These are phyloP conservation scores for Ichneumon xanthorius DNA, from an alignment of 2,888 invertebrate species.

Conservation along the genomic window DNA sequence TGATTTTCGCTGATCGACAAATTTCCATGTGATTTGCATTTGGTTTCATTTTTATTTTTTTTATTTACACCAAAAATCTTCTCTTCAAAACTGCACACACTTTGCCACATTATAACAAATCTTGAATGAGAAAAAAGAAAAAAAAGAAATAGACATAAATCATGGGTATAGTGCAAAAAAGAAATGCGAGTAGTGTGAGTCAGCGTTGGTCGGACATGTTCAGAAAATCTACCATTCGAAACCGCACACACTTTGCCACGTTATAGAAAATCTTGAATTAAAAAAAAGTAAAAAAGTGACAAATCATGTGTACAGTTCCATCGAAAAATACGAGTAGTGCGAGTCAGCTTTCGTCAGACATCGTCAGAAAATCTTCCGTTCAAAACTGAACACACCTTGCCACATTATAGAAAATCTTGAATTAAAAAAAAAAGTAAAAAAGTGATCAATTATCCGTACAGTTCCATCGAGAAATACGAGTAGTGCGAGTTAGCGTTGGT, in stretches of 20 bases:
- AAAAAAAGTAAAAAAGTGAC: too few species aligned
- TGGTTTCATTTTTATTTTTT: background rate
- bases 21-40: background rate
- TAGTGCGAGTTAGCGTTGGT: slow-evolving; percentile 6
- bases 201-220: background rate
- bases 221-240: too few species aligned
- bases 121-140: too few species aligned
- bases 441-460: too few species aligned
- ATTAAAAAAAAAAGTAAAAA: background rate
- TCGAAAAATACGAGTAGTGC: slow-evolving; percentile 1
- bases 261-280: too few species aligned
- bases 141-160: too few species aligned
- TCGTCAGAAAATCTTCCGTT: too few species aligned
- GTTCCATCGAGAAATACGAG: background rate
- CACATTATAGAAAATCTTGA: too few species aligned
- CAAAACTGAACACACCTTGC: too few species aligned
- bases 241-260: too few species aligned
- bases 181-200: background rate
- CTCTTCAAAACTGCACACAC: background rate
- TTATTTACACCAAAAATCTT: background rate
- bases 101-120: background rate
- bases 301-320: background rate
- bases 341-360: background rate
- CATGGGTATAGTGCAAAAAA: background rate
- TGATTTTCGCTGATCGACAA: background rate